Evolutionary conservation across 2,113 vertebrate genomes (phyloP).

Genomic region (Myotis lucifugus): DNA sequence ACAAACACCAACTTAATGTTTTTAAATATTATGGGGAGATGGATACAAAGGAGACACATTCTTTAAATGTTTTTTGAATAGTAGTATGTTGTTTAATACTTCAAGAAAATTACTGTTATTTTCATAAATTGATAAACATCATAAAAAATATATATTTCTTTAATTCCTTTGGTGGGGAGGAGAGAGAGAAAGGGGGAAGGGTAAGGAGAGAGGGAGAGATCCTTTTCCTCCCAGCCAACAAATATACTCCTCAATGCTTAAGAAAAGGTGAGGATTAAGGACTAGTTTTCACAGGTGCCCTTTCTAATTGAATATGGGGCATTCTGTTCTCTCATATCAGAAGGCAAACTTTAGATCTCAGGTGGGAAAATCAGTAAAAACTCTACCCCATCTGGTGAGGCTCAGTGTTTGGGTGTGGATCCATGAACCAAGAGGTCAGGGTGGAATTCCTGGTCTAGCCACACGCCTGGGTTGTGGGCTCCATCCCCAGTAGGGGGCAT

Average conservation of each 20-base stretch:
- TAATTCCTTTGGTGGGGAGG: not conserved
- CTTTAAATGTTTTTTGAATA: not conserved
- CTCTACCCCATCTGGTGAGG: accelerated
- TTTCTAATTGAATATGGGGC: not conserved
- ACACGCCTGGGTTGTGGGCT: no score
- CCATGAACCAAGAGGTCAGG: no score
- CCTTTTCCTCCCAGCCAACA: not conserved
- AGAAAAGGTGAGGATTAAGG: not conserved
- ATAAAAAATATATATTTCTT: not conserved
- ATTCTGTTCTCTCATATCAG: not conserved
- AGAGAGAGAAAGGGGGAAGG: not conserved
- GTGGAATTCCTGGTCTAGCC: no score
- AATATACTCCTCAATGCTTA: not conserved
- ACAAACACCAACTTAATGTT: not conserved
- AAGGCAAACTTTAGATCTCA: not conserved
- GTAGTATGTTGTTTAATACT: not conserved
- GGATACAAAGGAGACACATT: not conserved
- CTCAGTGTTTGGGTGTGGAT: no score
- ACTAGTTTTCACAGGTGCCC: not conserved
- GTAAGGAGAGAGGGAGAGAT: not conserved
- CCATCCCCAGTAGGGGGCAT: no score
- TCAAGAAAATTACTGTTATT: not conserved
- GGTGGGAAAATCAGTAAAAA: not conserved
- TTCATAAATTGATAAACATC: not conserved
- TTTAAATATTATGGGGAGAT: not conserved